A percentile compares a stretch with the other conserved stretches of the same genome.
phyloP scores from a whole-genome alignment of 2,888 invertebrate genomes.

The Cancer borealis region DNA sequence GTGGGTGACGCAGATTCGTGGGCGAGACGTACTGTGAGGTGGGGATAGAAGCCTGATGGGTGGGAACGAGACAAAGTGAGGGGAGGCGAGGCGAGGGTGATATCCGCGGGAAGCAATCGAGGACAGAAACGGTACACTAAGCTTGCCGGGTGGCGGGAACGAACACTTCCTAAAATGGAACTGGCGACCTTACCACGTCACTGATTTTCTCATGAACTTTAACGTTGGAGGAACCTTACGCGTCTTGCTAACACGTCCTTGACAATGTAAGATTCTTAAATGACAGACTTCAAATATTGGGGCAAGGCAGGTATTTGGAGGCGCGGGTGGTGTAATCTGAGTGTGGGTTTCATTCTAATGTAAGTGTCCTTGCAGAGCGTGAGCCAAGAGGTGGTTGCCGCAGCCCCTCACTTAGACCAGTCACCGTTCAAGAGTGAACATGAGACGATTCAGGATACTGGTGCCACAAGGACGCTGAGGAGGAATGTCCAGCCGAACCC shows the following conservation, averaged over 20 bases:
- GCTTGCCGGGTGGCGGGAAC: neutral
- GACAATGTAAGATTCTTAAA: neutral
- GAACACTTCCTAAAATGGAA: neutral
- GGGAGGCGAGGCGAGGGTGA: neutral
- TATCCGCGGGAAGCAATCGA: neutral
- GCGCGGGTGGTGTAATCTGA: neutral
- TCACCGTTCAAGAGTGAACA: neutral
- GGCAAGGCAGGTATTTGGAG: neutral
- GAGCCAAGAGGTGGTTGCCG: constrained; percentile 14
- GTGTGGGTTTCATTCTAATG: neutral
- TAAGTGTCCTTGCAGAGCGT: neutral
- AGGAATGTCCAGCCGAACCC: neutral
- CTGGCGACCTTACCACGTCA: neutral
- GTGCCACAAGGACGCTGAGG: neutral
- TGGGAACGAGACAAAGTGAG: neutral
- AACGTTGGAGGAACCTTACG: neutral
- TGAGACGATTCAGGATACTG: neutral
- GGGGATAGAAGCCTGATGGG: neutral
- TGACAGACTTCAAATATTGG: neutral
- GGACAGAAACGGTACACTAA: neutral
- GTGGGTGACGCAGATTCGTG: neutral
- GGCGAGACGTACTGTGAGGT: neutral
- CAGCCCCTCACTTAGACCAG: neutral
- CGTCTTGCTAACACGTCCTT: neutral
- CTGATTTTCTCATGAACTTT: neutral